Percentiles rank a stretch among this genome's conserved stretches.
phyloP scores from a whole-genome alignment of 2,888 invertebrate species.

The Acleris sparsana region DNA sequence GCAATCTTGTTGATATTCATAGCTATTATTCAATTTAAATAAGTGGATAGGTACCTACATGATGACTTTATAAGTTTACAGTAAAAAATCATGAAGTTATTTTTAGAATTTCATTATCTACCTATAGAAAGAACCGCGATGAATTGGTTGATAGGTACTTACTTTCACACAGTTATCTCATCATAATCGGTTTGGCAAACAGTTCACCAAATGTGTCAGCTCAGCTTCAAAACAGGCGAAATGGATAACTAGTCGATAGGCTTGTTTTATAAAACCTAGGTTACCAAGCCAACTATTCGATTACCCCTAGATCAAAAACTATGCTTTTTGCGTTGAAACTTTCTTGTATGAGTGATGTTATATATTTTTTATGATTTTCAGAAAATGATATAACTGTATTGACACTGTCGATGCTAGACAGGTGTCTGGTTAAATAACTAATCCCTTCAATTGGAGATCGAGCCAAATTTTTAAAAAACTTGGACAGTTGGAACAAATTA shows the following conservation, averaged over 20 bases:
- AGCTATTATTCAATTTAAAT: too few species aligned
- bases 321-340: conserved; percentile 3
- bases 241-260: conserved; percentile 5
- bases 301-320: conserved; percentile 4
- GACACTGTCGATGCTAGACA: not conserved
- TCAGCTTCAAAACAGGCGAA: conserved; percentile 2
- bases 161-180: conserved; percentile 5
- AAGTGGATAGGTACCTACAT: conserved; percentile 1
- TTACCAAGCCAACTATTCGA: conserved; percentile 1
- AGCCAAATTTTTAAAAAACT: conserved; percentile 8
- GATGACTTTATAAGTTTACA: not conserved
- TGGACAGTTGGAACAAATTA: conserved; percentile 14
- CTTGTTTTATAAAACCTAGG: conserved; percentile 2
- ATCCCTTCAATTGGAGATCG: conserved; percentile 17
- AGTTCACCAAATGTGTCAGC: conserved; percentile 3
- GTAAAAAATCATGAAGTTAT: too few species aligned
- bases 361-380: not conserved
- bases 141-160: conserved; percentile 2
- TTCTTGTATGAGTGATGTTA: too few species aligned
- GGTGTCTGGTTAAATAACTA: conserved; percentile 4
- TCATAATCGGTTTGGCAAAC: conserved; percentile 6
- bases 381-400: conserved; percentile 6
- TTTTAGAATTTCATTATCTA: not conserved
- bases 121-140: not conserved
- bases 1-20: too few species aligned